Base-by-base conservation (phyloP, 2,888 invertebrate species). In the Ormia ochracea region DNA sequence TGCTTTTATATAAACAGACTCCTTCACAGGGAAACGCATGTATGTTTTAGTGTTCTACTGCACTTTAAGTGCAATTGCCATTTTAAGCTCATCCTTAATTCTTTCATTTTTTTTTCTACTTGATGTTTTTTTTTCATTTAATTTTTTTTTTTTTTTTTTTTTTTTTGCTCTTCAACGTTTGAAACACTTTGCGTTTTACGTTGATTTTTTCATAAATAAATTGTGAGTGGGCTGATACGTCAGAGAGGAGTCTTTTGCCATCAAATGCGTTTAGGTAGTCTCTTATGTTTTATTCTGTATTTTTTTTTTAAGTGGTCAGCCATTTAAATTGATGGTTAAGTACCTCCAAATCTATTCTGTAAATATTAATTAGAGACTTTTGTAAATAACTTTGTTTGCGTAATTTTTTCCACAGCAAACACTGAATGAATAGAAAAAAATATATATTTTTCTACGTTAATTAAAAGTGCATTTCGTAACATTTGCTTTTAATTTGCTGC, bases 311-410 rank as follows among this genome's bases (percentile, higher is more conserved):
- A 76, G 72, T 76, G 80, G 76, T 63, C 76, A 76, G 76, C 80
- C 69, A 72, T 66, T 76, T 76, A 66, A 76, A 76, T 76, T 80
- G 80, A 80, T 76, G 80, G 76, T 76, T 68, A 76, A 76, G 80
- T 80, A 76, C 72, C 72, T 56, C 76, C 80, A 76, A 80, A 80
- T 80, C 80, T 80, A 80, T 68, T 76, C 80, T 80, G 76, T 80
- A 80, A 80, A 80, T 80, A 80, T 80, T 80, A 80, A 80, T 80
- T 80, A 80, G 80, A 80, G 68, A 76, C 79, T 75, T 80, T 76
- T 72, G 80, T 63, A 80, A 80, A 80, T 65, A 80, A 73, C 58
- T 74, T 74, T 69, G 58, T 78, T 63, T 45, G 14, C 36, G 33
- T 19, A 41, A 19, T 70, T 28, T 50, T 72, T 38, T 12, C 4